A percentile compares a stretch with the other conserved stretches of the same genome.
These are phyloP conservation scores for Wasmannia auropunctata DNA, from an alignment of 1,140 invertebrate species.

Conservation along the genomic window DNA sequence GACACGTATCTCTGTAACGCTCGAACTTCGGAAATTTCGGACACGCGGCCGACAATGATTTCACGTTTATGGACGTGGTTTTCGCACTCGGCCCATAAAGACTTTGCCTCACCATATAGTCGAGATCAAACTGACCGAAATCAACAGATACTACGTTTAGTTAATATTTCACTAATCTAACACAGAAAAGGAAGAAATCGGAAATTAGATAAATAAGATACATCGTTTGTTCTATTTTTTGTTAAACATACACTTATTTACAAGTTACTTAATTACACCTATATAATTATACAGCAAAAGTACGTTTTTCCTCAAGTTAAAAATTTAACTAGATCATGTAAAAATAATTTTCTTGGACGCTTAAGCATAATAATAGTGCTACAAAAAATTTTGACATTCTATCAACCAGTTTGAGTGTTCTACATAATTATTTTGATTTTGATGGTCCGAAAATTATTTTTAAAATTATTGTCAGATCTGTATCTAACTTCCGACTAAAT, in stretches of 20 bases:
- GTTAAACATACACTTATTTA: neutral
- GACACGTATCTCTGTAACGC: conserved; percentile 49
- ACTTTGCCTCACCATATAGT: neutral
- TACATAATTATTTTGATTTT: no score
- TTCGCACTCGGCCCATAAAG: neutral
- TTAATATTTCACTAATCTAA: neutral
- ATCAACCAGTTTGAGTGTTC: no score
- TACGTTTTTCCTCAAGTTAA: no score
- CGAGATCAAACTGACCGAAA: neutral
- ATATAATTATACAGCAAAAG: neutral
- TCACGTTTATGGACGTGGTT: conserved; percentile 27
- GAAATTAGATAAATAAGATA: neutral
- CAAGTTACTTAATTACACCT: neutral
- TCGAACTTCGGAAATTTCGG: conserved; percentile 50
- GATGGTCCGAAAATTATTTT: no score
- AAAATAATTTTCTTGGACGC: no score
- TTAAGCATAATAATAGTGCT: no score
- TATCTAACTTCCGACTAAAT: no score
- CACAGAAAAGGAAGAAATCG: neutral
- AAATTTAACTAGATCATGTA: no score
- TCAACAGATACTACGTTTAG: neutral
- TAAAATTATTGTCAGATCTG: no score
- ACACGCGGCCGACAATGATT: conserved; percentile 41
- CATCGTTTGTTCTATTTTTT: neutral
- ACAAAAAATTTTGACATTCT: no score